Evolutionary conservation across 2,113 vertebrate species (phyloP), one percentile per base, ranked within the genome.

Genomic region (Eidolon helvum): DNA sequence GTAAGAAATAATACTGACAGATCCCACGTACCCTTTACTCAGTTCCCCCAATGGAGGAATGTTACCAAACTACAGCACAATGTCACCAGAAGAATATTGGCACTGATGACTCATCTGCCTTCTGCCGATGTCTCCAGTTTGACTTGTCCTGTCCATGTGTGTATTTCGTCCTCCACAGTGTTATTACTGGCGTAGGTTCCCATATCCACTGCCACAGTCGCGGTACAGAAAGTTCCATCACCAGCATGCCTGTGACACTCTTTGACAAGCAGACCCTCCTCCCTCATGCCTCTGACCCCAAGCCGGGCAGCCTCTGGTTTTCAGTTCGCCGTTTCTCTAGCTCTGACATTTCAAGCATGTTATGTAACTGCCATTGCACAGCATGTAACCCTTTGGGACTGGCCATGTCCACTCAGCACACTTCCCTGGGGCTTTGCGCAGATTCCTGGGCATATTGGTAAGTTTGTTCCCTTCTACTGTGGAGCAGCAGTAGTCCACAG

Each of bases 181-280:
- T 15, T 0, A 4, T 7, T 11, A 4, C 65, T 2, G 40, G 43
- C 2, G 2, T 1, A 5, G 68, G 40, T 5, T 61, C 65, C 40
- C 2, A 4, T 9, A 0, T 14, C 21, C 74, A 40, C 24, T 6
- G 12, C 53, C 40, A 6, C 19, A 0, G n/a, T 10, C 7, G 6
- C 1, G 33, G 57, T 5, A 24, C 18, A 21, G 2, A 6, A 22
- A 14, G 59, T 9, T 8, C 28, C 28, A 2, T 6, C 80, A 26
- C 53, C 3, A 43, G 61, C 33, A 0, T 0, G 48, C 50, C 26
- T 0, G 5, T 0, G 61, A 48, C 1, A 0, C 61, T 30, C 48
- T 10, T 19, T 9, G 69, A 12, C 7, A 7, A 77, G 48, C 35
- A 66, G 4, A 45, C 10, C 11, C 33, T 2, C 40, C 53, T 28